Evolutionary conservation across 1,140 invertebrate genomes (phyloP), one percentile per base, ranked within the genome.

Genomic region (Megathymus violae): DNA sequence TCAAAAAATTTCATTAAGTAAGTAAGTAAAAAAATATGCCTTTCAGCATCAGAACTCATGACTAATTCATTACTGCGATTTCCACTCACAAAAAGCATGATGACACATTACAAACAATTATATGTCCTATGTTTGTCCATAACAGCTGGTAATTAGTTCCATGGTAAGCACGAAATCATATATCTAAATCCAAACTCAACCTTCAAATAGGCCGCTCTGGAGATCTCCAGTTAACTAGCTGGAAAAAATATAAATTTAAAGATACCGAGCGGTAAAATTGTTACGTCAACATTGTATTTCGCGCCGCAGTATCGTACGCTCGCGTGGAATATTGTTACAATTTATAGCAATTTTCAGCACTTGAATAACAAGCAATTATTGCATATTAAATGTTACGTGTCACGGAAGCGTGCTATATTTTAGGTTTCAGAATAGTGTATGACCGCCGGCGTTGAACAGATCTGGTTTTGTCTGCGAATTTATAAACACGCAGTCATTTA

Each of bases 241-340:
- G 22, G 22, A 44, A 31, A 44, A 44, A 44, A 44, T 43, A 60
- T 60, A 59, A 19, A 43, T 52, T 46, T 47, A 43, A 44, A 36
- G 15, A 11, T 34, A 36, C 36, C 43, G 36, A 69, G 60, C 60
- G 58, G 64, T 66, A 62, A 67, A 73, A 73, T 67, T 66, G 52
- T 69, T 73, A 59, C 71, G 56, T 69, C 71, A 67, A 73, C 61
- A 73, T 16, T 48, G 58, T 36, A 71, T 63, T 38, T 43, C 27
- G 13, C 27, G 46, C 17, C 51, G 22, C 47, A 36, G 22, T 34
- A 9, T 40, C 22, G 71, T 66, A 71, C 65, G 59, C 11, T 67
- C 48, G 25, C 36, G 52, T 31, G 34, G 11, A 65, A 65, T 60
- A 63, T n/a, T 67, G 46, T 50, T 50, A 50, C 13, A 27, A 47